phyloP scores from a whole-genome alignment of 2,888 invertebrate species.

The Lepidochitona cinerea region DNA sequence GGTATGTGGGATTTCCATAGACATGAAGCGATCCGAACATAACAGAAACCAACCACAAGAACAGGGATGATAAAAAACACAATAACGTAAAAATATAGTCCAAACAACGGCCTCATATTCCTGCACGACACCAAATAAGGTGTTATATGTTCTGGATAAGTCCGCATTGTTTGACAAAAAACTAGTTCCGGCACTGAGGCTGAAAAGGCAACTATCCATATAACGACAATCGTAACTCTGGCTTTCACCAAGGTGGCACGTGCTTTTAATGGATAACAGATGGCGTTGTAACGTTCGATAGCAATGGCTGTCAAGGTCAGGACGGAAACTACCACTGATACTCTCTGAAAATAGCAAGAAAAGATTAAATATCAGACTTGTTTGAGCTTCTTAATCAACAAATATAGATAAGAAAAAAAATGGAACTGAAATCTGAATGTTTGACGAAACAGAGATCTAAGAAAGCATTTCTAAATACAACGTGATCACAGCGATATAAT shows the following conservation, averaged over 20 bases:
- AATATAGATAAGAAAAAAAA: too few relatives aligned
- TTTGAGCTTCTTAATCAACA: too few relatives aligned
- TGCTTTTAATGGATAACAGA: constrained; percentile 89
- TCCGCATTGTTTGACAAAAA: neutral
- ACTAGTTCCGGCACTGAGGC: constrained; percentile 42
- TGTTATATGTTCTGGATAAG: neutral
- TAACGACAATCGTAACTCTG: constrained; percentile 81
- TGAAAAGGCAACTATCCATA: constrained; percentile 82
- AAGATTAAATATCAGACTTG: neutral
- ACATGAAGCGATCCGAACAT: constrained; percentile 86
- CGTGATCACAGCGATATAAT: too few relatives aligned
- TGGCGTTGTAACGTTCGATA: constrained; percentile 93
- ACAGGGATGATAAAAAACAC: constrained; percentile 81
- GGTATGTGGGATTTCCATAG: constrained; percentile 76
- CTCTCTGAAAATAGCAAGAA: constrained; percentile 78
- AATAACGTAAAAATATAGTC: neutral
- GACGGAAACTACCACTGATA: constrained; percentile 91
- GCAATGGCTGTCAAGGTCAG: constrained; percentile 92
- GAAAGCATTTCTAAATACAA: too few relatives aligned
- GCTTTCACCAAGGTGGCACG: constrained; percentile 86
- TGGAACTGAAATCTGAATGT: too few relatives aligned
- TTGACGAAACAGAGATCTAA: too few relatives aligned
- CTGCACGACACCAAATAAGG: neutral
- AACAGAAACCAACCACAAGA: constrained; percentile 86
- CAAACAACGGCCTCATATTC: neutral